Conservation (phyloP, 2,888 invertebrate genomes). For the Chirona hameri region DNA sequence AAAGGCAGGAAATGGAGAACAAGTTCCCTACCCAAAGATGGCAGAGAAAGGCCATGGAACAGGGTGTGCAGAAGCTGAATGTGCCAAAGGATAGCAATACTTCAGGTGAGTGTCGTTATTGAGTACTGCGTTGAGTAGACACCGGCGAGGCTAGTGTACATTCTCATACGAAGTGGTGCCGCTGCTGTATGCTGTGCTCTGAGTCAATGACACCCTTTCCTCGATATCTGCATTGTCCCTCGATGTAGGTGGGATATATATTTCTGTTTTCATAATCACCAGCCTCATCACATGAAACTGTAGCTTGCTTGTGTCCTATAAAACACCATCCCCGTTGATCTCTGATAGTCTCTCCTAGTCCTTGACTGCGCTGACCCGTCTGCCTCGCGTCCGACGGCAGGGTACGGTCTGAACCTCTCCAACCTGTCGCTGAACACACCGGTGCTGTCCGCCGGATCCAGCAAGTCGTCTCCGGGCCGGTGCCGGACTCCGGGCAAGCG, state of each 20-base stretch:
- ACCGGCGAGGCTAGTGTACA: neutral
- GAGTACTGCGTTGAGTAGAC: too few relatives aligned
- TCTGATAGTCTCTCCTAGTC: too few relatives aligned
- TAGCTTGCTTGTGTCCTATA: too few relatives aligned
- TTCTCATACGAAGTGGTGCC: neutral
- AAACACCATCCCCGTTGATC: too few relatives aligned
- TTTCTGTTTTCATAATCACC: too few relatives aligned
- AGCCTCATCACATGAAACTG: too few relatives aligned
- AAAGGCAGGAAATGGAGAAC: neutral
- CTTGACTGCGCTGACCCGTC: too few relatives aligned
- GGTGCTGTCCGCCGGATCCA: conserved; percentile 2
- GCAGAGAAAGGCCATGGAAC: conserved; percentile 39
- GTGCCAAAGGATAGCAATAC: neutral
- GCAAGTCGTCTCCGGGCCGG: conserved; percentile 27
- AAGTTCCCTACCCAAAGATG: conserved; percentile 33
- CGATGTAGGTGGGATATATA: too few relatives aligned
- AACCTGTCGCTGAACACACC: conserved; percentile 11
- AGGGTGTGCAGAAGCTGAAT: conserved; percentile 32
- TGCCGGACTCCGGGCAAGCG: conserved; percentile 37
- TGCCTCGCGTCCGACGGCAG: neutral
- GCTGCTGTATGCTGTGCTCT: neutral
- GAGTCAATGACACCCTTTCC: neutral
- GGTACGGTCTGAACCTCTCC: neutral
- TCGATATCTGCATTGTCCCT: too few relatives aligned
- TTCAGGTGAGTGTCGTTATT: neutral